Evolutionary conservation across 2,113 vertebrate genomes (phyloP).

Genomic region (Tragulus kanchil): DNA sequence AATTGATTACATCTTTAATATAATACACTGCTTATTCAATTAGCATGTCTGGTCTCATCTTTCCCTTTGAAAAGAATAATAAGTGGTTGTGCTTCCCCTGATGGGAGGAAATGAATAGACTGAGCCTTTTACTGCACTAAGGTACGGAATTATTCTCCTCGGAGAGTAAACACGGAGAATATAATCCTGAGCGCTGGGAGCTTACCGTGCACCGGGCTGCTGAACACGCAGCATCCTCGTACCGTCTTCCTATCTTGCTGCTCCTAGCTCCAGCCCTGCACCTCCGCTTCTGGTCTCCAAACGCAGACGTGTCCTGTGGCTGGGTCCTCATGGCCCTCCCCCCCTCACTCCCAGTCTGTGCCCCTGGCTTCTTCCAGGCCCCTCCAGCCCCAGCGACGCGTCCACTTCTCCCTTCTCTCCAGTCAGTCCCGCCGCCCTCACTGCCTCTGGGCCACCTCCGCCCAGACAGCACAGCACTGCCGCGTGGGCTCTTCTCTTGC

Average conservation of each 20-base stretch:
- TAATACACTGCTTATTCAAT: not conserved
- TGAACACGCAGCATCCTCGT: not conserved
- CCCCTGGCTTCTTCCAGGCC: not conserved
- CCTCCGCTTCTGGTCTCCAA: not conserved
- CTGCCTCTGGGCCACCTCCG: not conserved
- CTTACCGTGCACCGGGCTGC: not conserved
- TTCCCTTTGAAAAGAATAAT: not conserved
- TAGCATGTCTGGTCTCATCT: not conserved
- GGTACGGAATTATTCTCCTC: not conserved
- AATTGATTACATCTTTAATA: not conserved
- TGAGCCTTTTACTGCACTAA: not conserved
- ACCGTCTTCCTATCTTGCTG: not conserved
- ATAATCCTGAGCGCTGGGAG: not conserved
- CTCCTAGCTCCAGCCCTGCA: not conserved
- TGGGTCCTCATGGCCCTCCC: not conserved
- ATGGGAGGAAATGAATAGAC: not conserved
- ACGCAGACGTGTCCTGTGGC: not conserved
- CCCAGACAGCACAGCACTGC: not conserved
- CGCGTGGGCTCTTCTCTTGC: not conserved
- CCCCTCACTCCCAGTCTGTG: not conserved
- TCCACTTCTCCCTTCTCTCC: not conserved
- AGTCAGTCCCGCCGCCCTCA: no score
- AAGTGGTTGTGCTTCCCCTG: not conserved
- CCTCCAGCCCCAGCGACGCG: rapidly evolving
- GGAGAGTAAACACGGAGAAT: not conserved